These are phyloP conservation scores for Pavo muticus DNA, from an alignment of 2,113 vertebrate species.

Conservation along the genomic window DNA sequence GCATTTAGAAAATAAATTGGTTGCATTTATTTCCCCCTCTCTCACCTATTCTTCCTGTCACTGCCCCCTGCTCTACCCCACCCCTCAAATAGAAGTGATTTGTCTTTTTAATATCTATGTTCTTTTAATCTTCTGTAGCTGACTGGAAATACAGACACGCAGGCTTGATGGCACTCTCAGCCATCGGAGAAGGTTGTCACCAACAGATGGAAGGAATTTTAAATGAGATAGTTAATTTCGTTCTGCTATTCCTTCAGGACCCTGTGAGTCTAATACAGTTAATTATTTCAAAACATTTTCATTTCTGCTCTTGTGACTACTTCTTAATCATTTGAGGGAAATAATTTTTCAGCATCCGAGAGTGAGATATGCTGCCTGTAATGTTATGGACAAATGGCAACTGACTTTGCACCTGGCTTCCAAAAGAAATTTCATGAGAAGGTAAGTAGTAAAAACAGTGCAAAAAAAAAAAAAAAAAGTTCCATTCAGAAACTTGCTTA, in stretches of 20 bases:
- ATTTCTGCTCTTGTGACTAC: neutral
- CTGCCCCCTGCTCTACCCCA: neutral
- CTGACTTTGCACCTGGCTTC: constrained; percentile 97
- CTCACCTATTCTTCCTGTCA: neutral
- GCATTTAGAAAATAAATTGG: neutral
- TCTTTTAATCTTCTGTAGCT: constrained; percentile 73
- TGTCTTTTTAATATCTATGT: neutral
- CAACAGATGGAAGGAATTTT: constrained; percentile 99
- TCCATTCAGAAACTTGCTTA: neutral
- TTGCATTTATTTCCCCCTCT: neutral
- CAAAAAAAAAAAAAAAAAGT: neutral
- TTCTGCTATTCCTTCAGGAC: constrained; percentile 94
- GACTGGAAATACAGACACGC: constrained; percentile 98
- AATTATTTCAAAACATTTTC: neutral
- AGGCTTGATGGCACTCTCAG: constrained; percentile 96
- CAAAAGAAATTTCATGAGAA: constrained; percentile 99
- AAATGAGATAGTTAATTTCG: constrained; percentile 95
- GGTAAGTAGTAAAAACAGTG: constrained; percentile 70
- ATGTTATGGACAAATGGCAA: constrained; percentile 98
- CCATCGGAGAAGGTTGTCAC: constrained; percentile 97
- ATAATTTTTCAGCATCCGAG: constrained; percentile 88
- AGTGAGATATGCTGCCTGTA: constrained; percentile 96
- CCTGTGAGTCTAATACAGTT: constrained; percentile 84
- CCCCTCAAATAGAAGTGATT: neutral
- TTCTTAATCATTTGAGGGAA: constrained; percentile 21